Evolutionary conservation across 2,797 vertebrate genomes (phyloP).

Genomic region (Echiichthys vipera): DNA sequence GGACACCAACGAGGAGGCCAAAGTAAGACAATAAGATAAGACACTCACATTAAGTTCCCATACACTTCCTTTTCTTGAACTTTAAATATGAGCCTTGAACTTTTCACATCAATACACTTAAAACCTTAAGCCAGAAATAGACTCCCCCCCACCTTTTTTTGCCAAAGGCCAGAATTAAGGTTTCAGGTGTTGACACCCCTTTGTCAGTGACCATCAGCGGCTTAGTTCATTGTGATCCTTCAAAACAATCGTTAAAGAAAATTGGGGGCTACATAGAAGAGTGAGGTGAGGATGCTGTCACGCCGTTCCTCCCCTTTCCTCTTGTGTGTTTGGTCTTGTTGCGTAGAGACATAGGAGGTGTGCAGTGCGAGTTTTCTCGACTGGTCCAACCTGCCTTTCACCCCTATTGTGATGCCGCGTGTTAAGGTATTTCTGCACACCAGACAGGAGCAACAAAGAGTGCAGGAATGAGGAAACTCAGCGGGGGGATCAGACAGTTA

Average conservation of each 20-base stretch:
- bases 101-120: slow-evolving; percentile 14
- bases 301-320: background rate
- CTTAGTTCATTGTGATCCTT: slow-evolving; percentile 46
- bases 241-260: slow-evolving; percentile 42
- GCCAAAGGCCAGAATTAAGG: background rate
- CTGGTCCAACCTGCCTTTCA: slow-evolving; percentile 69
- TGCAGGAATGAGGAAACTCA: slow-evolving; percentile 90
- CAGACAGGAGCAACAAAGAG: slow-evolving; percentile 54
- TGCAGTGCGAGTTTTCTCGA: slow-evolving; percentile 38
- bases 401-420: slow-evolving; percentile 63
- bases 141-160: background rate
- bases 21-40: slow-evolving; percentile 83
- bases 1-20: slow-evolving; percentile 98
- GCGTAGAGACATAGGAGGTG: slow-evolving; percentile 10
- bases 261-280: slow-evolving; percentile 17
- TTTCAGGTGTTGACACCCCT: slow-evolving; percentile 32
- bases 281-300: slow-evolving; percentile 26
- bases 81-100: slow-evolving; percentile 30
- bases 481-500: slow-evolving; percentile 59
- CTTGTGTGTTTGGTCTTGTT: slow-evolving; percentile 32
- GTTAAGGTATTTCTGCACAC: slow-evolving; percentile 50
- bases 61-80: slow-evolving; percentile 17
- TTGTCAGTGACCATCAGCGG: slow-evolving; percentile 15
- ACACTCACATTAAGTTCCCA: slow-evolving; percentile 3
- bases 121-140: slow-evolving; percentile 26